Evolutionary conservation across 2,797 vertebrate species (phyloP).

Genomic region (Melanotaenia parkinsoni): DNA sequence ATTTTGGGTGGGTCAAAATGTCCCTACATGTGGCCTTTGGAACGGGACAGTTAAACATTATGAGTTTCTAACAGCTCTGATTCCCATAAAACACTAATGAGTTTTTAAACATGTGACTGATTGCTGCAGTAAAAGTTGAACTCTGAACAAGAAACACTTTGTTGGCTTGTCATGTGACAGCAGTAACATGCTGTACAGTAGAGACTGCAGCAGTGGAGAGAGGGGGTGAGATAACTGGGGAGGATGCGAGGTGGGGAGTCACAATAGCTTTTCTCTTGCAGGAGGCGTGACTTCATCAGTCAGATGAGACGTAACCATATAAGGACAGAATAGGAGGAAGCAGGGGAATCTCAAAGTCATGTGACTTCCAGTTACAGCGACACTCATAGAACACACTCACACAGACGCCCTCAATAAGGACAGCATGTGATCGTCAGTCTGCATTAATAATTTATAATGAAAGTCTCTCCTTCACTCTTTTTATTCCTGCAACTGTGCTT

Average conservation of each 20-base stretch:
- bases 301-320: slow-evolving; percentile 62
- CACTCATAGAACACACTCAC: slow-evolving; percentile 8
- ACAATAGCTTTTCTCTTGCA: slow-evolving; percentile 10
- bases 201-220: not conserved
- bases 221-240: not conserved
- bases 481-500: not conserved
- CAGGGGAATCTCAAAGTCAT: slow-evolving; percentile 72
- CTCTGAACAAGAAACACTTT: not conserved
- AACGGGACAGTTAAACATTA: not conserved
- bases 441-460: not conserved
- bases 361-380: slow-evolving; percentile 72
- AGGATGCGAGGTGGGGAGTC: not conserved
- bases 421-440: slow-evolving; percentile 4
- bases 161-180: not conserved
- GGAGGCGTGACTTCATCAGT: slow-evolving; percentile 24
- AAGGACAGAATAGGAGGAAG: slow-evolving; percentile 74
- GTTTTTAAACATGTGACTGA: not conserved
- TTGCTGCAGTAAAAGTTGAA: not conserved
- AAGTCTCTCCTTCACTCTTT: not conserved
- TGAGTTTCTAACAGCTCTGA: not conserved
- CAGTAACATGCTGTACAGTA: not conserved
- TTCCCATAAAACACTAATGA: not conserved
- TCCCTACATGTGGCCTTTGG: not conserved
- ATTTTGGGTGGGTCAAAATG: not conserved
- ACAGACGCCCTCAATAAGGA: not conserved